Conservation (phyloP, 2,888 invertebrate genomes). For the Ennomos quercinarius region DNA sequence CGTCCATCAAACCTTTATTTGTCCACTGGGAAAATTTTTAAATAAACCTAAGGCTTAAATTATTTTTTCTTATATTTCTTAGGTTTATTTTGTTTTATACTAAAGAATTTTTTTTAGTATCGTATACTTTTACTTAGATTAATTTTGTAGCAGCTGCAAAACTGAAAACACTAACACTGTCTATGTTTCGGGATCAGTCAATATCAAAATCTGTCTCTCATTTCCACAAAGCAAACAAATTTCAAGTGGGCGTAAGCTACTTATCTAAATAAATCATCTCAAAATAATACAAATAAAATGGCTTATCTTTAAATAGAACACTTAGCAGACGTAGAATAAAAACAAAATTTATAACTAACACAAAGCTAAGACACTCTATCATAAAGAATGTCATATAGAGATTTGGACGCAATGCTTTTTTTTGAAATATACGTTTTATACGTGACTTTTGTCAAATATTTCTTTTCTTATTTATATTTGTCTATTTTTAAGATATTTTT, state of each 20-base stretch:
- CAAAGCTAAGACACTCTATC: constrained; percentile 52
- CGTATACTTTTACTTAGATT: neutral
- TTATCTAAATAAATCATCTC: constrained; percentile 27
- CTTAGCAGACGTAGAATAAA: constrained; percentile 31
- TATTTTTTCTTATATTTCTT: too few relatives aligned
- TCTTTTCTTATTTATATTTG: constrained; percentile 57
- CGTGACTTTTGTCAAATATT: constrained; percentile 69
- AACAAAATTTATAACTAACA: constrained; percentile 35
- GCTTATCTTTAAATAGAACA: constrained; percentile 33
- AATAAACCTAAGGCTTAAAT: too few relatives aligned
- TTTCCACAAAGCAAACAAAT: constrained; percentile 12
- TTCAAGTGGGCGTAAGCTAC: constrained; percentile 26
- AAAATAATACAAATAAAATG: constrained; percentile 30
- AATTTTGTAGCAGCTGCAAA: constrained; percentile 1
- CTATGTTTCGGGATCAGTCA: neutral
- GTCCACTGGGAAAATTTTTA: too few relatives aligned
- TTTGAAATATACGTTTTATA: constrained; percentile 67
- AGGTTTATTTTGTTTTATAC: too few relatives aligned
- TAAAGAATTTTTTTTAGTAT: neutral
- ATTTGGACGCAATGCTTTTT: constrained; percentile 59
- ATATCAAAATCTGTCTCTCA: constrained; percentile 10
- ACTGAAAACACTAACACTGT: neutral
- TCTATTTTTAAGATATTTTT: constrained; percentile 39
- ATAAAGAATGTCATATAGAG: constrained; percentile 61
- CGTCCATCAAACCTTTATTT: too few relatives aligned